Base-by-base conservation (phyloP, 2,113 vertebrate species). In the Vulpes lagopus region DNA sequence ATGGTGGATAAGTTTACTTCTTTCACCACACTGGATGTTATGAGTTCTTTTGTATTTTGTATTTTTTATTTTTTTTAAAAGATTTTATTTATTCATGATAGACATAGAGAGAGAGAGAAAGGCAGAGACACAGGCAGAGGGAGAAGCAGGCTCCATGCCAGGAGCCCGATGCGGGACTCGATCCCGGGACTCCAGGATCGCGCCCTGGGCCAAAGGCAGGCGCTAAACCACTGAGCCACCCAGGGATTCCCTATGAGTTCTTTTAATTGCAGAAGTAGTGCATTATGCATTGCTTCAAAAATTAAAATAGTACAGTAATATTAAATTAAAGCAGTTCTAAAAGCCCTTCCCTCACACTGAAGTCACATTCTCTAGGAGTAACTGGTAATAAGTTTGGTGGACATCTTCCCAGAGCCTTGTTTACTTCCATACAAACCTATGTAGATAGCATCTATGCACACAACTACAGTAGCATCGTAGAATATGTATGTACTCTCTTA, bases 201-300 rank as follows among this genome's bases (percentile, higher is more conserved):
- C 35, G 2, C 35, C 35, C 35, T 2, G 35, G 35, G 35, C 35
- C 35, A 35, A 35, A 35, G 35, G 35, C 35, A 35, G 35, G 35
- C 35, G 35, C 35, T 35, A 35, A 35, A 35, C 35, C 35, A 35
- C 35, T 35, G 35, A 35, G 35, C 35, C 35, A 35, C 35, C 35
- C 35, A 35, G 35, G 35, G 35, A 35, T 35, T 35, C 35, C 35
- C 35, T 35, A 35, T 35, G 35, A 35, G 35, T 35, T 96, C 30
- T 87, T 93, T 64, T 64, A 71, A 91, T 90, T 95, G 71, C 9
- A 65, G 64, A 91, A 81, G 76, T 71, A 74, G 19, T 49, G 79
- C 9, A 88, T 43, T 73, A 19, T 32, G 65, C n/a, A 62, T 55
- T 92, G 35, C 86, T 93, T 85, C 53, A 86, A 80, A 62, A 73